Base-by-base conservation (phyloP, 2,113 vertebrate species). In the Sylvia atricapilla region DNA sequence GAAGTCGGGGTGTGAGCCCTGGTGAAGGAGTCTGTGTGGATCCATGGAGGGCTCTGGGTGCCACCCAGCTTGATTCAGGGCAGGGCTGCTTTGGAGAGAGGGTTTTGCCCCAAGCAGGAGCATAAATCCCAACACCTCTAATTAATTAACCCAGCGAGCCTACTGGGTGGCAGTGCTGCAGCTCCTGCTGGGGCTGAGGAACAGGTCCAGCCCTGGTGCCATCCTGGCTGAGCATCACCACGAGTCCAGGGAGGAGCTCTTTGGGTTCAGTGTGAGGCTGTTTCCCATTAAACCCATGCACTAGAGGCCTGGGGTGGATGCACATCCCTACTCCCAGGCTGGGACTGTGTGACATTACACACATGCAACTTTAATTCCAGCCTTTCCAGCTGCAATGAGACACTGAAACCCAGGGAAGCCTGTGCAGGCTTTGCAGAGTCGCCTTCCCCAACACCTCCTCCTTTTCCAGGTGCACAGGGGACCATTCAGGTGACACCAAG, bases 181-280 rank as follows among this genome's bases (percentile, higher is more conserved):
- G 17, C 59, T 55, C 41, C 3, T 4, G 66, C 59, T 52, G 46
- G 28, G 56, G 52, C 30, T 0, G 0, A 30, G 68, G 46, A 19
- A 19, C 0, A 0, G 17, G 11, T 19, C 55, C 0, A 0, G 66
- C 56, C 46, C 56, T 52, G 80, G 55, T 43, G 79, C 79, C 5
- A 1, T 20, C 55, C 80, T 70, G 79, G 44, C 63, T 21, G 31
- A 3, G 66, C 18, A 2, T 49, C 5, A 2, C 60, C 7, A 2
- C 1, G 0, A 15, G 39, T 3, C 11, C 72, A 21, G 1, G 15
- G 33, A 56, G 83, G 25, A 76, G 55, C 15, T 0, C 4, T 30
- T 3, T 41, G 70, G 31, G 49, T 5, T 74, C 1, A 0, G 10
- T 16, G 13, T 16, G 18, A 15, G 37, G 44, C 18, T 1, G 0